Evolutionary conservation across 2,797 vertebrate genomes (phyloP), one percentile per base, ranked within the genome.

Genomic region (Gymnothorax reevesii): DNA sequence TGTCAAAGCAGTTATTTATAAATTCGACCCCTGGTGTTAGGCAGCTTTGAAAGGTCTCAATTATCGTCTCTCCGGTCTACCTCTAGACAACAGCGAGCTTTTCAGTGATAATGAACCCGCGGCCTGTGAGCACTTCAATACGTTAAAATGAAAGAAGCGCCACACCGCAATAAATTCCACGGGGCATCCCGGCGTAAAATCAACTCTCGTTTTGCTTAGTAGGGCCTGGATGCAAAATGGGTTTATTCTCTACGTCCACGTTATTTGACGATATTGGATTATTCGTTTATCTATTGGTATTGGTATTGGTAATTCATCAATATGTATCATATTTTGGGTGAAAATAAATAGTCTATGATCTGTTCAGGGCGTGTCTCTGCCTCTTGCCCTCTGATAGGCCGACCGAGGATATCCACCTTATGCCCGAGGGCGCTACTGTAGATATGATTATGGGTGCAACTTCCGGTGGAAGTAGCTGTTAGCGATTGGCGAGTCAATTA

Each of bases 81-180:
- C 84, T 79, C 84, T 62, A 62, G 82, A 69, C 88, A 89, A 88
- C 86, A 82, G 6, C 52, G 60, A 77, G 89, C 62, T 88, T 73
- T 88, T 89, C 90, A 86, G 88, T 87, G 83, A 83, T 88, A 88
- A 85, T 71, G 82, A 25, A 60, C 87, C 88, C 89, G 87, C 33
- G 71, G 85, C 84, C 86, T 86, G 83, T 90, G 89, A 91, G 89
- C 80, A 91, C 90, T 94, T 95, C 95, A 96, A 96, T 95, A 93
- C 94, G 91, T 88, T 92, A 92, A 94, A 93, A 79, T 87, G 73
- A 49, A n/a, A 77, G 59, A 54, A 49, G 25, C 89, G 88, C 85
- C 84, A 85, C n/a, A 22, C 49, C 2, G 80, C 90, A 91, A 87
- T 87, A 91, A 89, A 89, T 87, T 87, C 88, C 87, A 52, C 84